Base-by-base conservation (phyloP, 2,113 vertebrate species). In the Haplochromis vanheusdeni region DNA sequence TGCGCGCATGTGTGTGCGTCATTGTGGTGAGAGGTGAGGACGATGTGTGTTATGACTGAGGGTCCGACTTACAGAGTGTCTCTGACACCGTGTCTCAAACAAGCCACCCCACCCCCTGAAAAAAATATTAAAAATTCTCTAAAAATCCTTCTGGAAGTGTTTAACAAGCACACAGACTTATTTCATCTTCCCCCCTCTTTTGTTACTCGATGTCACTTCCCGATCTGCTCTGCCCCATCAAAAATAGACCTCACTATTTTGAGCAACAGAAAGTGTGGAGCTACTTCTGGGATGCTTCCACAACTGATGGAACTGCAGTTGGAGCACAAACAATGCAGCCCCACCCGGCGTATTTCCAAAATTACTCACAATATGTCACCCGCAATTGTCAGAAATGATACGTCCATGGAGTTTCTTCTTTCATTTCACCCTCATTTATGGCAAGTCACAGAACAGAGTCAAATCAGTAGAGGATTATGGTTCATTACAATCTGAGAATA, bases 61-160 rank as follows among this genome's bases (percentile, higher is more conserved):
- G 14, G 68, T 42, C 2, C 16, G 5, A 42, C 5, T 70, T 42
- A 23, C 37, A 6, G 65, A 26, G 37, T 26, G 68, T 26, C 21
- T 1, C 21, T 26, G 21, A 73, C 40, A 45, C 5, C 0, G 3
- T 26, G 21, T 73, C 8, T 73, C 40, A 16, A 16, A 73, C 40
- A 73, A 73, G 13, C 37, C 6, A 33, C 16, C 4, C 19, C 19
- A 12, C 33, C 0, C 0, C 17, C 60, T 0, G 3, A 12, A 7
- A 11, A 11, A n/a, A 65, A 13, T 8, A 5, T 65, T 65, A 37
- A 65, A 65, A 65, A 0, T 7, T 35, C 60, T 35, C 58, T n/a
- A 12, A 35, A 65, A n/a, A 35, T 62, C 58, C 9, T 65, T 13
- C 33, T 21, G 7, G 65, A 26, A 42, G 10, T 31, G 26, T 49